phyloP scores from a whole-genome alignment of 2,113 vertebrate species.

The Semicossyphus pulcher region DNA sequence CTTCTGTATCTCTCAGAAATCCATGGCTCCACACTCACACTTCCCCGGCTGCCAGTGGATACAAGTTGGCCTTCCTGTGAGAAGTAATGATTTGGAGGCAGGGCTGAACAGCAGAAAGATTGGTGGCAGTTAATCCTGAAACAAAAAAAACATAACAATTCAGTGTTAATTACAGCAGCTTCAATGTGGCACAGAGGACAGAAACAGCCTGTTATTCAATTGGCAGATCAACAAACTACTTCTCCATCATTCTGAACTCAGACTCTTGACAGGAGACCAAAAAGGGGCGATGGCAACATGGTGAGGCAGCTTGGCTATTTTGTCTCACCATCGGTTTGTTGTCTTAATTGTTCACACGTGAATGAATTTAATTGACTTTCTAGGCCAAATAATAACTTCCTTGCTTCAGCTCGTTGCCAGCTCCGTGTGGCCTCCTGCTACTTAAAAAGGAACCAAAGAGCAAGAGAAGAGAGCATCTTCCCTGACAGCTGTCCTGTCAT shows the following conservation, averaged over 20 bases:
- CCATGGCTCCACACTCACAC: no score
- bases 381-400: conserved; percentile 46
- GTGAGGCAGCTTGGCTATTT: conserved; percentile 20
- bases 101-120: neutral
- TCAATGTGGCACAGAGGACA: neutral
- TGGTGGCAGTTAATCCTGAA: neutral
- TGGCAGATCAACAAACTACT: conserved; percentile 32
- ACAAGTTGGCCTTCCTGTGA: neutral
- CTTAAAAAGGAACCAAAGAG: conserved; percentile 42
- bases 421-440: conserved; percentile 40
- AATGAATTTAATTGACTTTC: conserved; percentile 62
- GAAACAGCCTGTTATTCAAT: conserved; percentile 13
- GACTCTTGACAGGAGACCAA: conserved; percentile 36
- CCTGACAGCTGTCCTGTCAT: conserved; percentile 72
- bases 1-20: no score
- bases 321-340: conserved; percentile 34
- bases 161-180: conserved; percentile 3
- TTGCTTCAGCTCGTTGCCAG: conserved; percentile 36
- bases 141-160: neutral
- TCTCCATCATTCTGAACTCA: conserved; percentile 12
- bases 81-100: neutral
- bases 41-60: neutral
- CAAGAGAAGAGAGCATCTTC: conserved; percentile 54
- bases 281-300: conserved; percentile 24
- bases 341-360: conserved; percentile 42